phyloP scores from a whole-genome alignment of 35 echinoderm and acorn worm genomes.

The Heliocidaris erythrogramma region DNA sequence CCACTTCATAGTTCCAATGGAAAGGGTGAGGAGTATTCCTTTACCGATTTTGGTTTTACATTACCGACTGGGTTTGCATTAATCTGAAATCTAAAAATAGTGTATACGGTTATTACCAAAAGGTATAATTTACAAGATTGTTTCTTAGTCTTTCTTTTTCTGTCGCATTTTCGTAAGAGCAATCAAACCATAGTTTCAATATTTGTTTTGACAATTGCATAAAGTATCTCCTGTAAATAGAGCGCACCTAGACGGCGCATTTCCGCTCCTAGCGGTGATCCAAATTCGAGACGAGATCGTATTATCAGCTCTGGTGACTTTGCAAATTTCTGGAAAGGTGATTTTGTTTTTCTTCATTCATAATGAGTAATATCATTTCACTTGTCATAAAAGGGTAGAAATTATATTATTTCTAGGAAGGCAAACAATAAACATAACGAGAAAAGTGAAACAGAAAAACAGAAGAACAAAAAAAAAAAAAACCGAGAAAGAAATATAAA shows the following conservation, averaged over 20 bases:
- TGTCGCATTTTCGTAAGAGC: neutral
- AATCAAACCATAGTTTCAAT: neutral
- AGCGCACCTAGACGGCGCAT: neutral
- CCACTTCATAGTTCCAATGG: neutral
- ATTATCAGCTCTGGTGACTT: neutral
- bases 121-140: neutral
- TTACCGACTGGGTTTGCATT: neutral
- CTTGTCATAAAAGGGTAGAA: neutral
- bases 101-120: neutral
- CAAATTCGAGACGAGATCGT: constrained; percentile 1
- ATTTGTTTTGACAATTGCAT: constrained; percentile 18
- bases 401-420: neutral
- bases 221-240: constrained; percentile 4
- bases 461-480: neutral
- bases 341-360: neutral
- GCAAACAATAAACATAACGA: neutral
- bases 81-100: neutral
- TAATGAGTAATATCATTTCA: too few species aligned
- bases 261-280: neutral
- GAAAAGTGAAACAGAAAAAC: neutral
- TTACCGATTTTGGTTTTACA: neutral
- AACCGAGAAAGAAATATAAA: too few species aligned
- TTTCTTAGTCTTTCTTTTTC: neutral
- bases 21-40: constrained; percentile 1
- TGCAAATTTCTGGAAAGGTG: neutral